These are phyloP conservation scores for Equus przewalskii DNA, from an alignment of 2,113 vertebrate species.

Conservation along the genomic window DNA sequence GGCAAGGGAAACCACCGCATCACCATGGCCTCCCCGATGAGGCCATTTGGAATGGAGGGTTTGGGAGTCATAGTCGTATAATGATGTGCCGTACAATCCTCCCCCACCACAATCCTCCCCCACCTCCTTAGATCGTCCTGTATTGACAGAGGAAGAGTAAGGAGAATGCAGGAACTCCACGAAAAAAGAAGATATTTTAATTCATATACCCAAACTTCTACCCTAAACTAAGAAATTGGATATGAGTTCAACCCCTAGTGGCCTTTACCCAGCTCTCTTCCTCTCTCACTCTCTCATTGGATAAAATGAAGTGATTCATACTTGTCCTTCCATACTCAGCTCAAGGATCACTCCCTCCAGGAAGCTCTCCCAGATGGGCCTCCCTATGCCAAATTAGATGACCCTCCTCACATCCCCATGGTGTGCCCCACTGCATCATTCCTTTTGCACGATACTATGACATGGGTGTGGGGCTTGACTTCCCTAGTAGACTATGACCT, in stretches of 20 bases:
- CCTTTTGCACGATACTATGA: not conserved
- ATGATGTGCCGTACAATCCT: not conserved
- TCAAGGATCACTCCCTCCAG: not conserved
- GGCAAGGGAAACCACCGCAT: not conserved
- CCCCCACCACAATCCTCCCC: not conserved
- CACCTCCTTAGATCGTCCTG: not conserved
- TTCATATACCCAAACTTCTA: not conserved
- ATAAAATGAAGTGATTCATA: not conserved
- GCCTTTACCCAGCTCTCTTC: not conserved
- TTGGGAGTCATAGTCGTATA: not conserved
- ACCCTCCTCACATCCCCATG: not conserved
- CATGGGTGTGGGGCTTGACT: too few species aligned
- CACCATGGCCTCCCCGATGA: accelerated
- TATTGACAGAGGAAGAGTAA: not conserved
- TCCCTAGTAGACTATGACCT: not conserved
- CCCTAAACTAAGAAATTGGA: not conserved
- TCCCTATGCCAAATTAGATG: not conserved
- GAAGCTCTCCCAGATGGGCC: not conserved
- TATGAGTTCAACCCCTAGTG: not conserved
- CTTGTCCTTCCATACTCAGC: not conserved
- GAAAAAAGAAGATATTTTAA: not conserved
- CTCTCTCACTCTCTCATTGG: not conserved
- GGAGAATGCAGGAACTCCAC: not conserved
- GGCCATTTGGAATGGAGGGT: not conserved
- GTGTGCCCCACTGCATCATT: too few species aligned